Conservation (phyloP, 1,140 invertebrate species). For the Mesaphorura yosii region DNA sequence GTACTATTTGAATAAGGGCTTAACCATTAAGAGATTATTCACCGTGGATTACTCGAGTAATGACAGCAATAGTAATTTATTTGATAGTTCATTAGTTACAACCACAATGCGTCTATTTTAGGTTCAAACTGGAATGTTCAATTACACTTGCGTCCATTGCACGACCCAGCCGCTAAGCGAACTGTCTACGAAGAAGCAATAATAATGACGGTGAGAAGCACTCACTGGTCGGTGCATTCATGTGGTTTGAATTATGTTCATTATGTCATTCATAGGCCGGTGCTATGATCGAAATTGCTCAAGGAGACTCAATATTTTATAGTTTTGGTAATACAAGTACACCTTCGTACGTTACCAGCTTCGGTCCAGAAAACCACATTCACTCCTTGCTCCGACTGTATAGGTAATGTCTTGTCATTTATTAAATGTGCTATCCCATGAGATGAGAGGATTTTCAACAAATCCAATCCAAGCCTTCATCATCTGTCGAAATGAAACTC, state of each 20-base stretch:
- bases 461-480: too few relatives aligned
- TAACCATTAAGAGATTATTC: slow-evolving; percentile 18
- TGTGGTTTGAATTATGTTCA: not conserved
- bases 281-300: slow-evolving; percentile 17
- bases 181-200: slow-evolving; percentile 23
- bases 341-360: slow-evolving; percentile 12
- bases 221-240: not conserved
- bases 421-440: too few relatives aligned
- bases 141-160: slow-evolving; percentile 12
- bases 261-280: too few relatives aligned
- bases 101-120: slow-evolving; percentile 5
- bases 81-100: not conserved
- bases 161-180: slow-evolving; percentile 7
- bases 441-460: too few relatives aligned
- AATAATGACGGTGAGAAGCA: slow-evolving; percentile 13
- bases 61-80: not conserved
- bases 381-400: slow-evolving; percentile 14
- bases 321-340: slow-evolving; percentile 12
- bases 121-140: slow-evolving; percentile 24
- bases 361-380: slow-evolving; percentile 23
- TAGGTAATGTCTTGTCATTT: slow-evolving; percentile 10
- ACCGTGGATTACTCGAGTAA: slow-evolving; percentile 23
- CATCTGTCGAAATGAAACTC: too few relatives aligned
- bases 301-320: slow-evolving; percentile 23
- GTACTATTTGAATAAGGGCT: slow-evolving; percentile 17